Conservation (phyloP, 2,888 invertebrate species). For the Troilus luridus region DNA sequence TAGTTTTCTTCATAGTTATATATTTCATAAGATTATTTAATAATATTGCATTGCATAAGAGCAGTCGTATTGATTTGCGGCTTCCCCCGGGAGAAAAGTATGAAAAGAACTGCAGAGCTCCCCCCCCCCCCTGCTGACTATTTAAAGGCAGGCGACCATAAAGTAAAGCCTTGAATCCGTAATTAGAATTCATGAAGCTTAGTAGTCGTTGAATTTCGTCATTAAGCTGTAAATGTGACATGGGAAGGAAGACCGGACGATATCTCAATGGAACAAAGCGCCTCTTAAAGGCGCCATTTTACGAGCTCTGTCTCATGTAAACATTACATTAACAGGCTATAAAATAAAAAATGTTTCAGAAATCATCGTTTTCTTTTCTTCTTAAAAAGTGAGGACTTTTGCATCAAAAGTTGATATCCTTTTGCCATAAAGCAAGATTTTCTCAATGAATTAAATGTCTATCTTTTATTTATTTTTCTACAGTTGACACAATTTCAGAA, state of each 20-base stretch:
- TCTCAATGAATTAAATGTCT: too few species aligned
- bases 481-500: too few species aligned
- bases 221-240: constrained; percentile 14
- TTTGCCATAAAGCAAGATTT: too few species aligned
- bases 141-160: background rate
- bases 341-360: background rate
- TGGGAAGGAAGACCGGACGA: background rate
- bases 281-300: background rate
- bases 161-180: background rate
- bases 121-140: too few species aligned
- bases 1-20: background rate
- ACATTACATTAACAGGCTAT: background rate
- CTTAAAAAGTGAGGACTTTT: too few species aligned
- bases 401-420: too few species aligned
- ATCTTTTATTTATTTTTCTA: too few species aligned
- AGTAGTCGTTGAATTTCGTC: background rate
- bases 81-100: background rate
- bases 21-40: background rate
- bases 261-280: background rate
- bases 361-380: too few species aligned
- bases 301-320: background rate
- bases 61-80: background rate
- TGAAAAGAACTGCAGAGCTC: background rate
- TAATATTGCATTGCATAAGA: background rate
- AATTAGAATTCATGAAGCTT: background rate